Percentiles rank a stretch among this genome's conserved stretches.
These are phyloP conservation scores for Chrysochloris asiatica DNA, from an alignment of 2,113 vertebrate species.

Conservation along the genomic window DNA sequence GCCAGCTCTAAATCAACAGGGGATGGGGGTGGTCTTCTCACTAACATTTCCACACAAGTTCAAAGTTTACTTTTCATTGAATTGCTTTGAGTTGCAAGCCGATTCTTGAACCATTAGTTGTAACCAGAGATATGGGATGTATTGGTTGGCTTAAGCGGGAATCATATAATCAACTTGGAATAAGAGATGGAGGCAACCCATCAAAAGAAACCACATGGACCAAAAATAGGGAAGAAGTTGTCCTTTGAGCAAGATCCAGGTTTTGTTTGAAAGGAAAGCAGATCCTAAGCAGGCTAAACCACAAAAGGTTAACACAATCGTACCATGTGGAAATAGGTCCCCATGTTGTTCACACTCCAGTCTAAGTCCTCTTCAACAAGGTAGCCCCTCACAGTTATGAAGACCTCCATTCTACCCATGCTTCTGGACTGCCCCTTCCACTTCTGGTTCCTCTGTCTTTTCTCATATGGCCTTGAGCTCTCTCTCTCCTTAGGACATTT, in stretches of 20 bases:
- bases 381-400: rapidly evolving
- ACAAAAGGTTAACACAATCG: neutral
- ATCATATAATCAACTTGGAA: neutral
- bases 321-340: rapidly evolving
- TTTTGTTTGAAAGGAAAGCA: neutral
- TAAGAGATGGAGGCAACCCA: neutral
- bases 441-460: no score
- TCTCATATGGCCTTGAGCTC: neutral
- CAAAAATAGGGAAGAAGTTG: rapidly evolving
- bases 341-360: neutral
- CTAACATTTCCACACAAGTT: neutral
- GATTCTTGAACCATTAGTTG: neutral
- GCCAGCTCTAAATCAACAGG: neutral
- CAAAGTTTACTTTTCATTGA: neutral
- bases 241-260: neutral
- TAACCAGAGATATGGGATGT: neutral
- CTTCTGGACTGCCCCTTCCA: no score
- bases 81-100: neutral
- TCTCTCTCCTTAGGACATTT: neutral
- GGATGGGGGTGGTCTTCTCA: neutral
- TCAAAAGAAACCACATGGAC: neutral
- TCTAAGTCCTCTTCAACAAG: neutral
- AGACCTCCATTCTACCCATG: neutral
- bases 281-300: neutral
- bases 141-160: neutral